These are phyloP conservation scores for Chrysolina americana DNA, from an alignment of 2,888 invertebrate genomes.

Conservation along the genomic window DNA sequence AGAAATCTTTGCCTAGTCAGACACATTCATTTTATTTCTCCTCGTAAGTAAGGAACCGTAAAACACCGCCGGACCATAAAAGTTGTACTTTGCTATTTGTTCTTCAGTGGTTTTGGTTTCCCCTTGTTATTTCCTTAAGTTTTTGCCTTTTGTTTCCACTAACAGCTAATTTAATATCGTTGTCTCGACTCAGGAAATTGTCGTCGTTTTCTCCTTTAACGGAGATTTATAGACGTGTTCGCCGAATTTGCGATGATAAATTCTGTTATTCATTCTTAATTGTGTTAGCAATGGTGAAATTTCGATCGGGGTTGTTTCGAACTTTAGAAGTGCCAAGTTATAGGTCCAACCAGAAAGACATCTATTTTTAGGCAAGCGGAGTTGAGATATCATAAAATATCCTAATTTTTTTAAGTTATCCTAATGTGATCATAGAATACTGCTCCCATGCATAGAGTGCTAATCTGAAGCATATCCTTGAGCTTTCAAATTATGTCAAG, in stretches of 20 bases:
- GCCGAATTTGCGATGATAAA: conserved; percentile 29
- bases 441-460: no score
- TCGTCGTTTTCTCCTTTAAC: conserved; percentile 28
- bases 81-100: conserved; percentile 29
- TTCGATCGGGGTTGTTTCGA: conserved; percentile 18
- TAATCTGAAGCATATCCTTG: no score
- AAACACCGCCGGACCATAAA: conserved; percentile 26
- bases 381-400: background rate
- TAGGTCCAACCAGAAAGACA: background rate
- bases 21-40: conserved; percentile 22
- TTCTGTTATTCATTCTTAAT: conserved; percentile 32
- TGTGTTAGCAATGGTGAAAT: conserved; percentile 28
- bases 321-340: background rate
- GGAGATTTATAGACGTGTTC: conserved; percentile 31
- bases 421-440: no score
- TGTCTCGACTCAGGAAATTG: conserved; percentile 37
- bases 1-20: conserved; percentile 10
- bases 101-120: conserved; percentile 35
- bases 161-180: conserved; percentile 39
- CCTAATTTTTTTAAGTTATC: background rate
- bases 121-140: conserved; percentile 33
- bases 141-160: conserved; percentile 35
- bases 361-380: no score
- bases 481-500: no score
- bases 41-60: conserved; percentile 15